Conservation (phyloP, 2,888 invertebrate genomes). For the Synergus japonicus region DNA sequence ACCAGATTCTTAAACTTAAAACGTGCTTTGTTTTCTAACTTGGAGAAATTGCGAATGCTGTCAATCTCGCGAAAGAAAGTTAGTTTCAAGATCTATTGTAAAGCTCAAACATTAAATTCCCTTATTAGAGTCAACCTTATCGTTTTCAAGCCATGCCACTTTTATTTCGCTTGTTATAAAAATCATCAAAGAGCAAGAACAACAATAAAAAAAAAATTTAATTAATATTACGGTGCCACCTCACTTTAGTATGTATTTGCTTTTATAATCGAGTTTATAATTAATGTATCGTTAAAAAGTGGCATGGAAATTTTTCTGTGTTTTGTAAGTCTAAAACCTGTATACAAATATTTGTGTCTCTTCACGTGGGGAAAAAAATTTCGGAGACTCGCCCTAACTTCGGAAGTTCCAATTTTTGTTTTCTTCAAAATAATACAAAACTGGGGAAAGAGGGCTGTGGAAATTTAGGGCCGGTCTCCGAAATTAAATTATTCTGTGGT, state of each 20-base stretch:
- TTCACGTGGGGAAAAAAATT: background rate
- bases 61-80: background rate
- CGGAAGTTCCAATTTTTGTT: background rate
- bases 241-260: background rate
- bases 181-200: background rate
- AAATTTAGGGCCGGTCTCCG: background rate
- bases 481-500: background rate
- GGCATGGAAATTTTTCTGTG: background rate
- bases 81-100: background rate
- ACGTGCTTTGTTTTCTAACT: slow-evolving; percentile 56
- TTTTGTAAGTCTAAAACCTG: background rate
- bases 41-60: slow-evolving; percentile 35
- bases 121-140: background rate
- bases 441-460: background rate
- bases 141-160: background rate
- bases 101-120: background rate
- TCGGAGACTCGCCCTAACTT: background rate
- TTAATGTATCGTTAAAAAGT: background rate
- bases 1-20: slow-evolving; percentile 68
- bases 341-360: background rate
- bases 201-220: background rate
- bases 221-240: background rate
- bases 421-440: too few species aligned
- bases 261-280: background rate
- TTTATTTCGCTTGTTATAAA: background rate